A percentile compares a stretch with the other conserved stretches of the same genome.
Conservation (phyloP, 2,797 vertebrate genomes). For the Carduelis carduelis region DNA sequence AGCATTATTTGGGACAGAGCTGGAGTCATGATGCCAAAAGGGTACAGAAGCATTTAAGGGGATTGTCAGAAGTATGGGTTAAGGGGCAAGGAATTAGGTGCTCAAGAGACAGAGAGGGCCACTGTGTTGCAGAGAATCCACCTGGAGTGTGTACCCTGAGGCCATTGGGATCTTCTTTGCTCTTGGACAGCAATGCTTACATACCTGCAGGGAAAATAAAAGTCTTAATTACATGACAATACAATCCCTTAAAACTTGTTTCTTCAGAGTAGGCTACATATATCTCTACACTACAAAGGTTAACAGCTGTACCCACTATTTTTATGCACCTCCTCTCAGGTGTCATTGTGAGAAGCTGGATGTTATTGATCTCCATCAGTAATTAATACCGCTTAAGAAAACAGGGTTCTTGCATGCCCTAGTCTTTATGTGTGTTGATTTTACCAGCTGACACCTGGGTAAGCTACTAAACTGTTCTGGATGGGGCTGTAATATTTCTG, state of each 20-base stretch:
- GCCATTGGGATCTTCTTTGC: neutral
- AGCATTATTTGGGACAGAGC: neutral
- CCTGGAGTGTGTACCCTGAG: neutral
- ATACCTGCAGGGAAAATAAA: fast-evolving
- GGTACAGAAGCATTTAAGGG: neutral
- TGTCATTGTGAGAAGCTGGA: neutral
- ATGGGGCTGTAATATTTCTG: neutral
- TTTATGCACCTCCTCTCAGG: fast-evolving
- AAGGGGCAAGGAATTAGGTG: neutral
- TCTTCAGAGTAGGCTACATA: neutral
- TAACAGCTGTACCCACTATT: neutral
- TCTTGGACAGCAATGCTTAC: neutral
- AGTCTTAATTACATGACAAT: neutral
- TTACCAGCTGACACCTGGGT: neutral
- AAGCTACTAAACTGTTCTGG: neutral
- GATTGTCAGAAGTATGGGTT: neutral
- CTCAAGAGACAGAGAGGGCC: neutral
- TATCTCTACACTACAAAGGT: neutral
- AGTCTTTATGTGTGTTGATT: neutral
- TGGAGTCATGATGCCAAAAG: neutral
- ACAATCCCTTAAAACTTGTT: neutral
- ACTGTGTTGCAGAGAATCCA: fast-evolving
- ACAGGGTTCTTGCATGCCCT: neutral
- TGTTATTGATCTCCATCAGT: neutral
- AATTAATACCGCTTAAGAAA: neutral